Conservation (phyloP, 2,888 invertebrate species). For the Hemaris fuciformis region DNA sequence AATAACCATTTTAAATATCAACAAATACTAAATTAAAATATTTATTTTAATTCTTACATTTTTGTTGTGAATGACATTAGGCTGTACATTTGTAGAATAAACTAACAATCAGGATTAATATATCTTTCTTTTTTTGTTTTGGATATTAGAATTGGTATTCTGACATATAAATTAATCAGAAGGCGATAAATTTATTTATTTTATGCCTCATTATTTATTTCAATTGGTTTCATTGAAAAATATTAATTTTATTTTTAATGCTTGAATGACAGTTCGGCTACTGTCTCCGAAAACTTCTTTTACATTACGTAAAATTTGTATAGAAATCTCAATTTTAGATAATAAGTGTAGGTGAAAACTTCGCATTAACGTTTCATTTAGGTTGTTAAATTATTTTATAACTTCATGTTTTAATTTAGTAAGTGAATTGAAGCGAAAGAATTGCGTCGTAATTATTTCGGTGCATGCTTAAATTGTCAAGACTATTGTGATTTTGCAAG, state of each 20-base stretch:
- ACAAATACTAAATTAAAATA: too few species aligned
- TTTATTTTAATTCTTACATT: too few species aligned
- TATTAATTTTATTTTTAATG: not conserved
- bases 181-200: not conserved
- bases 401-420: constrained; percentile 29
- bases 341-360: not conserved
- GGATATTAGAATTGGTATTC: too few species aligned
- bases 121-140: too few species aligned
- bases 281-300: not conserved
- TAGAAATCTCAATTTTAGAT: constrained; percentile 32
- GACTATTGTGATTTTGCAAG: not conserved
- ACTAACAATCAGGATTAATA: too few species aligned
- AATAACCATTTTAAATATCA: too few species aligned
- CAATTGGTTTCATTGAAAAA: not conserved
- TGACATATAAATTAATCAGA: too few species aligned
- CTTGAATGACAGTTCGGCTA: not conserved
- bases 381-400: not conserved
- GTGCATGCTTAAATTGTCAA: not conserved
- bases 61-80: not conserved
- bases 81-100: not conserved
- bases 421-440: constrained; percentile 26
- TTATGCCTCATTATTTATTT: not conserved
- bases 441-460: not conserved
- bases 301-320: constrained; percentile 54
- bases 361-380: not conserved